Base-by-base conservation (phyloP, 1,140 invertebrate genomes). In the Lepidotrigona ventralis region DNA sequence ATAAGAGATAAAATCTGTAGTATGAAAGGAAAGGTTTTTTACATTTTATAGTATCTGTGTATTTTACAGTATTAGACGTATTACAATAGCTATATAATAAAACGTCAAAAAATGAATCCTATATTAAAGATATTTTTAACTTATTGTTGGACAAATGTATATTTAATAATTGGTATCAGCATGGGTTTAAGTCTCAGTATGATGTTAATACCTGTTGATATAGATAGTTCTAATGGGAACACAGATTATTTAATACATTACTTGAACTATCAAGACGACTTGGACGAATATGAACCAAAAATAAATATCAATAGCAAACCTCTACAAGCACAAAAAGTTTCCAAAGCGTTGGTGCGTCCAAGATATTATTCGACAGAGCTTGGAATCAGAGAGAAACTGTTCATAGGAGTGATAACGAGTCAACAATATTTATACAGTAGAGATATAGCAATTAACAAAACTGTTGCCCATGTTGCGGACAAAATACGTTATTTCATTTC, bases 321-420 rank as follows among this genome's bases (percentile, higher is more conserved):
- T 17, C 93, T 94, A 70, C 92, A 92, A 56, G 93, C 94, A 12
- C 93, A 94, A 84, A 95, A 95, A 87, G 88, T 91, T 33, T 93
- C 94, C n/a, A 95, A 95, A 88, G 88, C 90, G 1, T 91, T 98
- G 75, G 94, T 97, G 56, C 95, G 98, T 12, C 98, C 98, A 2
- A 95, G 98, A 54, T 99, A 98, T 94, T 98, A 98, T 92, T 98
- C 97, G 21, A 98, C 98, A 0, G 98, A 99, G 93, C 95, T 99
- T 56, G 98, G 98, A 3, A 98, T 99, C 71, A 95, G 96, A 70
- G 97, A 98, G 56, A 98, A 98, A 91, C 91, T 99, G n/a, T 97
- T 99, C 89, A 96, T 98, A 29, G 98, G 96, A 5, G 96, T 98
- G 66, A 94, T 98, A 80, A 97, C 97, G 6, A 96, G 96, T 3